Percentiles rank a stretch among this genome's conserved stretches.
Evolutionary conservation across 2,113 vertebrate genomes (phyloP).

Genomic region (Lamprologus lemairii): DNA sequence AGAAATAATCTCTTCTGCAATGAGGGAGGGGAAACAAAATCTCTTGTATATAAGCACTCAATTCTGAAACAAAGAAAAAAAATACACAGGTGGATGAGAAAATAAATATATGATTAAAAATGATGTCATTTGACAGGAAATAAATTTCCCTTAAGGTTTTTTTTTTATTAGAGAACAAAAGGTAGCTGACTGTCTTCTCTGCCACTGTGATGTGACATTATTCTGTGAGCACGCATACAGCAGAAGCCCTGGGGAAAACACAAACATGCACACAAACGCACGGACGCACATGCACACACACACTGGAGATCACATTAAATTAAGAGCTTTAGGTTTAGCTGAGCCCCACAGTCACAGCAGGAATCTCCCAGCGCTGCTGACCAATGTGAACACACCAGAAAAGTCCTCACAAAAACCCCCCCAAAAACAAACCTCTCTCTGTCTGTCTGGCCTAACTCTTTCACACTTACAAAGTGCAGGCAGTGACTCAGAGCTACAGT

Average conservation of each 20-base stretch:
- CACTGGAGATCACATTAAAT: constrained; percentile 37
- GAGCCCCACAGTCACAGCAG: constrained; percentile 26
- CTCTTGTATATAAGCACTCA: neutral
- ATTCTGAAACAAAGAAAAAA: constrained; percentile 6
- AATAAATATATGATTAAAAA: constrained; percentile 48
- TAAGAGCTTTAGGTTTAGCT: constrained; percentile 33
- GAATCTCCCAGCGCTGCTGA: constrained; percentile 14
- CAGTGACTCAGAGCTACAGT: constrained; percentile 30
- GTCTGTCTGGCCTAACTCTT: neutral
- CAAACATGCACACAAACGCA: neutral
- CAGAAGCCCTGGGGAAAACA: neutral
- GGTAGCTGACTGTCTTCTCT: constrained; percentile 6
- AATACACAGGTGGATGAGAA: constrained; percentile 34
- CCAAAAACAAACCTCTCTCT: neutral
- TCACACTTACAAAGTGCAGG: constrained; percentile 9
- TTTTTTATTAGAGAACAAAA: constrained; percentile 4
- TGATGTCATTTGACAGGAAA: constrained; percentile 37
- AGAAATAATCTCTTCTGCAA: constrained; percentile 6
- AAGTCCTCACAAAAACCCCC: fast-evolving
- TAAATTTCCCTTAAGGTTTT: constrained; percentile 41
- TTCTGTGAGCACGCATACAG: neutral
- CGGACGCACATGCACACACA: neutral
- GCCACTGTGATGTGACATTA: constrained; percentile 23
- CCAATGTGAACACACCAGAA: constrained; percentile 2
- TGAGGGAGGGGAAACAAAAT: neutral